Percentiles rank a stretch among this genome's conserved stretches.
These are phyloP conservation scores for Tachycineta bicolor DNA, from an alignment of 2,113 vertebrate genomes.

Conservation along the genomic window DNA sequence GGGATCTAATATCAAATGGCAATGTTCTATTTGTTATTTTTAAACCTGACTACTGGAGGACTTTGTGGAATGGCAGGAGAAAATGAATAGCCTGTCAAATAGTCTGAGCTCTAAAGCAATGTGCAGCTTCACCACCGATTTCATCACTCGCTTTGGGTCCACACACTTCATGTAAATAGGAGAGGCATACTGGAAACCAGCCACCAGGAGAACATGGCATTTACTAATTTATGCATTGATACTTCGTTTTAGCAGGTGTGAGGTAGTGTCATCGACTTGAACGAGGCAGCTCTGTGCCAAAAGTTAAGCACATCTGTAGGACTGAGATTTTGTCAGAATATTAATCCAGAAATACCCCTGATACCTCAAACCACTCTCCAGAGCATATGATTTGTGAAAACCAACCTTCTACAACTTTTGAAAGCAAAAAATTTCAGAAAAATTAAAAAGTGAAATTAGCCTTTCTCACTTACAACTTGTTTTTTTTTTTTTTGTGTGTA, in stretches of 20 bases:
- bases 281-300: neutral
- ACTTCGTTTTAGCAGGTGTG: neutral
- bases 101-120: neutral
- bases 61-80: neutral
- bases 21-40: conserved; percentile 27
- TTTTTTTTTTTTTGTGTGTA: conserved; percentile 44
- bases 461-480: conserved; percentile 29
- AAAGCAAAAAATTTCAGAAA: neutral
- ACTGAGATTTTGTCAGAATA: neutral
- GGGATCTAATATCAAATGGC: neutral
- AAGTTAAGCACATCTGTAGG: neutral
- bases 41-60: neutral
- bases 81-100: neutral
- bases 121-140: neutral
- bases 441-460: neutral
- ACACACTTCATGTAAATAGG: neutral
- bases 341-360: neutral
- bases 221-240: neutral
- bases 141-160: neutral
- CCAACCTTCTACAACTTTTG: neutral
- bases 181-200: neutral
- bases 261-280: neutral
- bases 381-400: neutral
- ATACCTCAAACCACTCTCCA: neutral
- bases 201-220: neutral